A percentile compares a stretch with the other conserved stretches of the same genome.
These are phyloP conservation scores for Leptothorax acervorum DNA, from an alignment of 2,888 invertebrate species.

Conservation along the genomic window DNA sequence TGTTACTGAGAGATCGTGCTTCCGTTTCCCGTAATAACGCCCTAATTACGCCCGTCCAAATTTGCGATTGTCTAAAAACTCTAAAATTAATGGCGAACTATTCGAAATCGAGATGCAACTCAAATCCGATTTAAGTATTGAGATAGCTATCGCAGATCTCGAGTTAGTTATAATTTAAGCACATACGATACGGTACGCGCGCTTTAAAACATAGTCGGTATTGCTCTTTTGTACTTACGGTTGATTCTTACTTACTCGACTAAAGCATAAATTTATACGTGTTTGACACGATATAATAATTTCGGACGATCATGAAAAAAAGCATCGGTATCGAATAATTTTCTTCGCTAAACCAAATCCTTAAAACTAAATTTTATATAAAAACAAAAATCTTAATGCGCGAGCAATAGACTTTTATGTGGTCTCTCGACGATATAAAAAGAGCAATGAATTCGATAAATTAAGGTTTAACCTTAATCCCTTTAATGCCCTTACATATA, in stretches of 20 bases:
- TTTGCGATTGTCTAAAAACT: slow-evolving; percentile 9
- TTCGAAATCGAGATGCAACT: background rate
- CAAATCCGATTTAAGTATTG: background rate
- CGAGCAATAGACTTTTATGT: background rate
- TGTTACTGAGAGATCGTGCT: background rate
- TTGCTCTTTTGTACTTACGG: slow-evolving; percentile 68
- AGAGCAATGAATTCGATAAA: slow-evolving; percentile 9
- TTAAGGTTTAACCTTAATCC: slow-evolving; percentile 8
- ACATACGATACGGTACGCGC: slow-evolving; percentile 34
- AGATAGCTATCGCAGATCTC: slow-evolving; percentile 13
- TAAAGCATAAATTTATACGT: slow-evolving; percentile 33
- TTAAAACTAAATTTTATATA: background rate
- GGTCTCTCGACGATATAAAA: background rate
- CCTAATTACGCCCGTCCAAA: background rate
- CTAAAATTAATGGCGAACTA: background rate
- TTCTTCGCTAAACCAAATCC: slow-evolving; percentile 4
- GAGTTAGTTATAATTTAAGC: slow-evolving; percentile 4
- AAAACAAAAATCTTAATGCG: background rate
- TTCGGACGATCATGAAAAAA: background rate
- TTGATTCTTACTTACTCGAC: slow-evolving; percentile 50
- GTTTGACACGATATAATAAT: background rate
- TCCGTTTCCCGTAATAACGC: background rate
- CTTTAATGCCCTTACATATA: slow-evolving; percentile 28
- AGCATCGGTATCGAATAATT: background rate
- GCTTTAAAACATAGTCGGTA: slow-evolving; percentile 54